These are phyloP conservation scores for Calyptomena viridis DNA, from an alignment of 2,113 vertebrate species.

Conservation along the genomic window DNA sequence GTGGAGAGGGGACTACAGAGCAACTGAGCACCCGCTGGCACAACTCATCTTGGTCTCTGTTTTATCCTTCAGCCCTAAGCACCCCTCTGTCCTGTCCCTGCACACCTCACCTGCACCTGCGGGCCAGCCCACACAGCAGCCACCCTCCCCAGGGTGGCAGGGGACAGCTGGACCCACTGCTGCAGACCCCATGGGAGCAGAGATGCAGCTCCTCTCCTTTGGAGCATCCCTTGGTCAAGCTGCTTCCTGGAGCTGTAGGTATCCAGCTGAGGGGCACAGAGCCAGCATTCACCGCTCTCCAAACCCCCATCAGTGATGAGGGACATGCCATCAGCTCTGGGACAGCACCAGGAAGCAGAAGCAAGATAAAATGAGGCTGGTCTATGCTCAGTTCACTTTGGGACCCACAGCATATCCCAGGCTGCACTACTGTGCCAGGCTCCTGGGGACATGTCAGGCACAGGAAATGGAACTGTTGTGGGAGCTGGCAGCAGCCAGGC, in stretches of 20 bases:
- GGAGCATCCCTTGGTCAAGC: background rate
- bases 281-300: background rate
- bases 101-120: background rate
- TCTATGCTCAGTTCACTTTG: background rate
- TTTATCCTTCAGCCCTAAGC: background rate
- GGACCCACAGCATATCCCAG: background rate
- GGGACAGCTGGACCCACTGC: background rate
- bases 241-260: background rate
- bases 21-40: fast-evolving
- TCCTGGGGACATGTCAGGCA: background rate
- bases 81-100: background rate
- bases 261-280: background rate
- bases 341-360: background rate
- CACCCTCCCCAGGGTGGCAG: background rate
- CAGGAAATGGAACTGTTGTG: background rate
- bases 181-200: background rate
- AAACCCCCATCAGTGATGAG: background rate
- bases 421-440: background rate
- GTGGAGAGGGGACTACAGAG: background rate
- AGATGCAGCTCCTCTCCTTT: background rate
- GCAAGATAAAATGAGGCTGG: background rate
- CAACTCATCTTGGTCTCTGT: background rate
- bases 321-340: background rate
- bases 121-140: background rate
- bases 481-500: background rate